Percentiles rank a stretch among this genome's conserved stretches.
phyloP scores from a whole-genome alignment of 2,888 invertebrate species.

The Ectropis crepuscularia region DNA sequence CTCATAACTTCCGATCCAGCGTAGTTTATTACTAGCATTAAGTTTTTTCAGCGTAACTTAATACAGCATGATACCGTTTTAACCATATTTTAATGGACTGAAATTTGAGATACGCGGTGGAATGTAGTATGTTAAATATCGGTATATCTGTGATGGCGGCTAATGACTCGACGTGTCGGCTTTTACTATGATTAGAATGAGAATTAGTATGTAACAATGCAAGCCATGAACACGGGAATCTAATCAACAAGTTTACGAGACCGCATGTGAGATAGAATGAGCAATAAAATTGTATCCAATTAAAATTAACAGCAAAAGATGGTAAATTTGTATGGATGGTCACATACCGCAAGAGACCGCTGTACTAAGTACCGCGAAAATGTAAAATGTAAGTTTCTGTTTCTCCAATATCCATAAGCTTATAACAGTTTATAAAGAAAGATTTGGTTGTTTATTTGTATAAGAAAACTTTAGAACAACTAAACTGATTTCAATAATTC shows the following conservation, averaged over 20 bases:
- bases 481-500: no score
- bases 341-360: no score
- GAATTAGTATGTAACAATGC: constrained; percentile 23
- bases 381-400: no score
- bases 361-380: no score
- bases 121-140: constrained; percentile 40
- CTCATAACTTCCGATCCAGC: constrained; percentile 48
- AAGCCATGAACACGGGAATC: constrained; percentile 8
- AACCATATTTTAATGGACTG: constrained; percentile 52
- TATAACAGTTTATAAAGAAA: no score
- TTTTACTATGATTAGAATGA: constrained; percentile 20
- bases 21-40: constrained; percentile 55
- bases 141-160: constrained; percentile 23
- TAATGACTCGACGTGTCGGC: constrained; percentile 46
- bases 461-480: no score
- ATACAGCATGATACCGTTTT: constrained; percentile 49
- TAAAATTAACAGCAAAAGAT: background rate
- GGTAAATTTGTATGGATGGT: no score
- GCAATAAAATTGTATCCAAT: constrained; percentile 3
- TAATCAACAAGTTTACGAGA: constrained; percentile 2
- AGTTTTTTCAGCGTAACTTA: constrained; percentile 48
- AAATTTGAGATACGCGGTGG: constrained; percentile 50
- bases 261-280: constrained; percentile 1
- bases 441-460: no score
- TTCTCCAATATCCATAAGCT: no score